Conservation (phyloP, 1,140 invertebrate species). For the Dolichoris vasculosae region DNA sequence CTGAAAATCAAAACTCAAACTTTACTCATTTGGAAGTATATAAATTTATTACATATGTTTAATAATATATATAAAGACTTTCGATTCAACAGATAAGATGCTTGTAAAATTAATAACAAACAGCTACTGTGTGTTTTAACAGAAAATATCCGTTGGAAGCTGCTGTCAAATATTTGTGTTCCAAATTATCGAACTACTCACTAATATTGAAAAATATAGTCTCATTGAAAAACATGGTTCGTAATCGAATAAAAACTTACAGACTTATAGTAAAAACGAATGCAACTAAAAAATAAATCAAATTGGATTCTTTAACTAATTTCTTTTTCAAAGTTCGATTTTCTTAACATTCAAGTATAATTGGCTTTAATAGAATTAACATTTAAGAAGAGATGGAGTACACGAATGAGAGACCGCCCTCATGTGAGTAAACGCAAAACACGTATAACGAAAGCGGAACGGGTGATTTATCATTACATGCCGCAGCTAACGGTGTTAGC, state of each 20-base stretch:
- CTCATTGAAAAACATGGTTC: too few species aligned
- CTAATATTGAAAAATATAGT: too few species aligned
- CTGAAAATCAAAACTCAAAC: neutral
- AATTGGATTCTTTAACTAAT: neutral
- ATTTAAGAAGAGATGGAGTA: neutral
- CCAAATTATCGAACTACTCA: too few species aligned
- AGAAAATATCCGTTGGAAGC: too few species aligned
- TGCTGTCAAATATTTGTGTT: too few species aligned
- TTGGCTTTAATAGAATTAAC: neutral
- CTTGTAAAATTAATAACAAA: too few species aligned
- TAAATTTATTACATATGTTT: neutral
- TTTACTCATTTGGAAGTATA: neutral
- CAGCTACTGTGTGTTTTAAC: too few species aligned
- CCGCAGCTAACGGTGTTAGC: constrained; percentile 41
- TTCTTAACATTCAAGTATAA: neutral
- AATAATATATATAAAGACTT: neutral
- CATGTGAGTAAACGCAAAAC: neutral
- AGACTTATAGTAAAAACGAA: too few species aligned
- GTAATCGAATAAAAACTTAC: too few species aligned
- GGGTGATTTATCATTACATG: constrained; percentile 47
- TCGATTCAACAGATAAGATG: too few species aligned
- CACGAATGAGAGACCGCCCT: too few species aligned
- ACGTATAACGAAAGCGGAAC: neutral
- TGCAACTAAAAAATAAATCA: too few species aligned
- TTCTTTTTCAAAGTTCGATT: neutral